Evolutionary conservation across 2,113 vertebrate genomes (phyloP), one percentile per base, ranked within the genome.

Genomic region (Carassius gibelio): DNA sequence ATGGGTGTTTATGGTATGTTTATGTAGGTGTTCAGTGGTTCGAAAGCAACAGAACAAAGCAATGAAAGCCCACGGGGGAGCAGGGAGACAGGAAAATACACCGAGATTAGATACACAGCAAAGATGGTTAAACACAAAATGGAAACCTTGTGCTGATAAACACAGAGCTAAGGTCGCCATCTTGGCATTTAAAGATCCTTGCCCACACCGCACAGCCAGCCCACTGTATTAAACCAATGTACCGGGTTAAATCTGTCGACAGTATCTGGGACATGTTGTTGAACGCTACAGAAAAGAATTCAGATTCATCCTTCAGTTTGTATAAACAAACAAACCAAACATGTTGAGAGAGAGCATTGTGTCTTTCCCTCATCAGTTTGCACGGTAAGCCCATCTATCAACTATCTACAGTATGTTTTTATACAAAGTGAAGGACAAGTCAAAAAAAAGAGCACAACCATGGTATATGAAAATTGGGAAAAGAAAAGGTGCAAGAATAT

Each of bases 61-160:
- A 2, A 88, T 89, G 78, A 83, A 42, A 77, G 81, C 84, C 69
- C 85, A 89, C 82, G 61, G 13, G 69, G 61, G 61, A 87, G 83
- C 83, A 83, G 85, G 62, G 77, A 87, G 72, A 88, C 81, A 87
- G 57, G 83, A 81, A 87, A 82, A 84, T 72, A 88, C 85, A 90
- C 72, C 34, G 82, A 75, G 21, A 82, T 90, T 89, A 90, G 89
- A 89, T 77, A 86, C 30, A 90, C 87, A 84, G 86, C 88, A 88
- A 75, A 89, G 91, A 92, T 90, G 76, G 36, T 90, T 83, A 89
- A 88, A 91, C 89, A 89, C 90, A 86, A 91, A 87, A 92, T 83
- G 91, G 89, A 87, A 77, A 89, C 75, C 64, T 85, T 64, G 61
- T 42, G 69, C 34, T 57, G 23, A 57, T 52, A 13, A 78, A 59